Evolutionary conservation across 2,888 invertebrate species (phyloP).

Genomic region (Netelia inedita): DNA sequence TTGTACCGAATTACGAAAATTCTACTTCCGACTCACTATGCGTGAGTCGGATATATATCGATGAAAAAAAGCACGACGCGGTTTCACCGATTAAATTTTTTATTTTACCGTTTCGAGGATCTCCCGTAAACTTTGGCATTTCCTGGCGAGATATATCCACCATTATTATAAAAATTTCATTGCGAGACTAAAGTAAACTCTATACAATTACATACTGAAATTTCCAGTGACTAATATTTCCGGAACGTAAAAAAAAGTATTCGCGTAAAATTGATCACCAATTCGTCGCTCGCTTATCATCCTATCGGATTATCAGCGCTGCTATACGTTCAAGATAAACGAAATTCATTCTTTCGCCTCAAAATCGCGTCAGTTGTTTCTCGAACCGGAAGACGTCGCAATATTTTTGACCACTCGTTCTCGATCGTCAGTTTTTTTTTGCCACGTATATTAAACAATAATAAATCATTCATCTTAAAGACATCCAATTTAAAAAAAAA

Average conservation of each 20-base stretch:
- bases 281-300: constrained; percentile 48
- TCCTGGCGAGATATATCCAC: neutral
- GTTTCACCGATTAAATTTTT: constrained; percentile 11
- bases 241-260: constrained; percentile 27
- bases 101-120: constrained; percentile 44
- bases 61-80: constrained; percentile 39
- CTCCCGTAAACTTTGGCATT: constrained; percentile 29
- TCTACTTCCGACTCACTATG: constrained; percentile 30
- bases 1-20: constrained; percentile 3
- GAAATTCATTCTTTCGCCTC: constrained; percentile 16
- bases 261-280: constrained; percentile 28
- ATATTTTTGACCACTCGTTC: neutral
- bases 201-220: neutral
- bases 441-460: neutral
- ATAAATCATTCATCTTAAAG: neutral
- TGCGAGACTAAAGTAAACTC: neutral
- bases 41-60: neutral
- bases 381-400: constrained; percentile 2
- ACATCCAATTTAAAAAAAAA: neutral
- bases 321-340: constrained; percentile 61
- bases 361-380: constrained; percentile 49
- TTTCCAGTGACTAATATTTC: constrained; percentile 52
- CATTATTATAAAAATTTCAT: neutral
- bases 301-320: constrained; percentile 63
- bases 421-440: neutral